Base-by-base conservation (phyloP, 2,888 invertebrate species). In the Corythucha ciliata region DNA sequence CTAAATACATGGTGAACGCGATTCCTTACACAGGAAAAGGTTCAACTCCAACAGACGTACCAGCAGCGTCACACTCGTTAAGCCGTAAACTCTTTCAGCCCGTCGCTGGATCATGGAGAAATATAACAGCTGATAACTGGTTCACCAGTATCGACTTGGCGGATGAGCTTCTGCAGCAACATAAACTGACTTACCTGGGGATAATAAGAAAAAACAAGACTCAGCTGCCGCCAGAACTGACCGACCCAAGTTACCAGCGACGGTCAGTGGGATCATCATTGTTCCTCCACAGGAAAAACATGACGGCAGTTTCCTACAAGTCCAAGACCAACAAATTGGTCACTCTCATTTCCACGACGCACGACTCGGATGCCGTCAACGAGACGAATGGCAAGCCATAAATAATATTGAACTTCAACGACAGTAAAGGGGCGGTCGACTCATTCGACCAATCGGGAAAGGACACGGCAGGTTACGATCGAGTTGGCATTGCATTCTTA, bases 191-290 rank as follows among this genome's bases (percentile, higher is more conserved):
- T 4, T 7, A 41, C n/a, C 46, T 53, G 24, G 58, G 56, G 24
- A 58, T 56, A 6, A 51, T 59, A 33, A 39, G 34, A 18, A 57
- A 56, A 48, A 56, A 63, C 46, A 65, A 63, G 56, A 49, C 50
- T 33, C 59, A 64, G 47, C 54, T 65, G 41, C 66, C 65, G 20
- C 4, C 36, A 36, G 62, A 62, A 50, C 64, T 66, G 53, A 47
- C 57, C 14, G 58, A 59, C 6, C 49, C 44, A 26, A 57, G 57
- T 52, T 54, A 24, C 32, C 21, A 39, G 26, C 39, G 45, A 16
- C 49, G 60, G 34, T 18, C 42, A 29, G 55, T 57, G 29, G 54
- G 53, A 39, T 57, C 62, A 16, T 57, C 59, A 12, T 26, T 62
- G 10, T 64, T 63, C 57, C 60, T 61, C 5, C 61, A 59, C 54